Evolutionary conservation across 2,797 vertebrate species (phyloP).

Genomic region (Gymnothorax reevesii): DNA sequence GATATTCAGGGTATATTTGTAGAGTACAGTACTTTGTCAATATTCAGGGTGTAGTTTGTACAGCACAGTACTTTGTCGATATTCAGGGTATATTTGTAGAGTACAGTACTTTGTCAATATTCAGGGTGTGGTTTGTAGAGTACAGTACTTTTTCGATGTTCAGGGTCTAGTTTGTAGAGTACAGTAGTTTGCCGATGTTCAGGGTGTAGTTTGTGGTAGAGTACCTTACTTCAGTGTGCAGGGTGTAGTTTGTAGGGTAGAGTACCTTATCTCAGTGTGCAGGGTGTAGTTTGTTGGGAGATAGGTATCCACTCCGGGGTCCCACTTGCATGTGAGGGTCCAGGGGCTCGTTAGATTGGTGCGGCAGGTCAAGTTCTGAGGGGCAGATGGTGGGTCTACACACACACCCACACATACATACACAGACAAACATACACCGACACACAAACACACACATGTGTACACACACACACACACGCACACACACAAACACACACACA

Average conservation of each 20-base stretch:
- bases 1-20: too few relatives aligned
- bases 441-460: neutral
- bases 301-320: conserved; percentile 64
- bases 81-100: neutral
- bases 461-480: neutral
- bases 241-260: conserved; percentile 58
- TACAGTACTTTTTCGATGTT: neutral
- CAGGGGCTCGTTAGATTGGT: conserved; percentile 66
- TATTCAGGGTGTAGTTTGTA: too few relatives aligned
- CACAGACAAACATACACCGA: neutral
- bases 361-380: conserved; percentile 80
- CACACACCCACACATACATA: neutral
- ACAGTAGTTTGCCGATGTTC: neutral
- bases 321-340: conserved; percentile 81
- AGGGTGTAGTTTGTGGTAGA: neutral
- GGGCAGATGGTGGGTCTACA: conserved; percentile 76
- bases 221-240: conserved; percentile 65
- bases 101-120: neutral
- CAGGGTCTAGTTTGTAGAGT: neutral
- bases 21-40: too few relatives aligned
- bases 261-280: conserved; percentile 62
- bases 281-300: conserved; percentile 70
- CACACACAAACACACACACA: neutral
- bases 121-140: neutral
- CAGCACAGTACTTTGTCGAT: too few relatives aligned